A percentile compares a stretch with the other conserved stretches of the same genome.
Evolutionary conservation across 2,888 invertebrate genomes (phyloP).

Genomic region (Nomada fucata): DNA sequence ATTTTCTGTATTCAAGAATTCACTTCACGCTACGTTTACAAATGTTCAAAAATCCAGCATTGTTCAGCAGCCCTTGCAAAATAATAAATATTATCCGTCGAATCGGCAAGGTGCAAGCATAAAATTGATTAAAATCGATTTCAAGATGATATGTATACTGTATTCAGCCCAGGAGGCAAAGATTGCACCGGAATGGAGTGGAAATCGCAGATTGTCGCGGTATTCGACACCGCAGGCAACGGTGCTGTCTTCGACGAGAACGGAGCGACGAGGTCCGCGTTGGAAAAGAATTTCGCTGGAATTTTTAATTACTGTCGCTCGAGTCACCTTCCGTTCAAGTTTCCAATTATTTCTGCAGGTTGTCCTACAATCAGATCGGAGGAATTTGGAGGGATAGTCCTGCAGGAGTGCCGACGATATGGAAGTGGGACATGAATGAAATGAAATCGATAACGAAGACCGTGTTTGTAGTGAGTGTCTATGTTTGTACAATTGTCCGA

Average conservation of each 20-base stretch:
- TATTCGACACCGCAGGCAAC: conserved; percentile 76
- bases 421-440: conserved; percentile 70
- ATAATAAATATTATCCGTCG: neutral
- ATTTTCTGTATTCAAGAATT: neutral
- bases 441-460: conserved; percentile 56
- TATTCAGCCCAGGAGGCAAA: conserved; percentile 71
- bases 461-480: conserved; percentile 58
- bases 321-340: conserved; percentile 44
- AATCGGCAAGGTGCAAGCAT: neutral
- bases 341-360: conserved; percentile 70
- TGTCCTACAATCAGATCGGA: conserved; percentile 76
- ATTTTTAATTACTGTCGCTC: conserved; percentile 67
- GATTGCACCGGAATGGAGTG: conserved; percentile 61
- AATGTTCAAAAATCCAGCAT: neutral
- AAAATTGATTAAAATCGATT: conserved; percentile 60
- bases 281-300: conserved; percentile 61
- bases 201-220: conserved; percentile 68
- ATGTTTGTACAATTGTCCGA: neutral
- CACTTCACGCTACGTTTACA: too few species aligned
- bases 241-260: conserved; percentile 74
- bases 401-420: conserved; percentile 62
- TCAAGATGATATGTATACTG: conserved; percentile 75
- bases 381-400: conserved; percentile 73
- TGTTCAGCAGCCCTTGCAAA: conserved; percentile 13
- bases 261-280: conserved; percentile 68